Percentiles rank a stretch among this genome's conserved stretches.
Evolutionary conservation across 2,888 invertebrate genomes (phyloP).

Genomic region (Cephus pulcher): DNA sequence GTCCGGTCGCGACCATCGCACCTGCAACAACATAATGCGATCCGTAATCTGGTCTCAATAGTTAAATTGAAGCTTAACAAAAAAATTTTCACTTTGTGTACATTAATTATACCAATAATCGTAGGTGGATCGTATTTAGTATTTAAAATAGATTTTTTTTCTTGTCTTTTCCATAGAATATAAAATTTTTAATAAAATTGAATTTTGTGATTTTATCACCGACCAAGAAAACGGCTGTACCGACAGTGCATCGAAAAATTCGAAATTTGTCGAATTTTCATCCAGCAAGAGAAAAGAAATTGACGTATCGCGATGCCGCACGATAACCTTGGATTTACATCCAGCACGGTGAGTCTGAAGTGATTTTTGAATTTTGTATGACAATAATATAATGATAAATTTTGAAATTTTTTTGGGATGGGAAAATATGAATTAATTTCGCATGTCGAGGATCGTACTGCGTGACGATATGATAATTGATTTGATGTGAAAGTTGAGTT

Average conservation of each 20-base stretch:
- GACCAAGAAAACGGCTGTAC: not conserved
- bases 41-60: slow-evolving; percentile 3
- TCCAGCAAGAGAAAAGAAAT: not conserved
- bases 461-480: too few species aligned
- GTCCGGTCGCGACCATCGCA: slow-evolving; percentile 60
- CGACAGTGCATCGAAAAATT: not conserved
- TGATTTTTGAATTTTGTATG: not conserved
- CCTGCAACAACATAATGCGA: slow-evolving; percentile 49
- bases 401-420: not conserved
- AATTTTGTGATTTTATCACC: not conserved
- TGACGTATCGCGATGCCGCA: slow-evolving; percentile 48
- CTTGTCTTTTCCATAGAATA: too few species aligned
- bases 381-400: not conserved
- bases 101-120: not conserved
- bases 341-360: slow-evolving; percentile 55
- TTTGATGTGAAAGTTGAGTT: too few species aligned
- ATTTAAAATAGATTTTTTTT: not conserved
- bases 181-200: not conserved
- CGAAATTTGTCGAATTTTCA: not conserved
- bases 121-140: not conserved
- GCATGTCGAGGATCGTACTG: not conserved
- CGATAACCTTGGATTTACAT: slow-evolving; percentile 61
- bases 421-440: not conserved
- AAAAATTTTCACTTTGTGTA: not conserved
- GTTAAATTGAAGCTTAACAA: not conserved